These are phyloP conservation scores for Pluvialis apricaria DNA, from an alignment of 2,113 vertebrate genomes.

Conservation along the genomic window DNA sequence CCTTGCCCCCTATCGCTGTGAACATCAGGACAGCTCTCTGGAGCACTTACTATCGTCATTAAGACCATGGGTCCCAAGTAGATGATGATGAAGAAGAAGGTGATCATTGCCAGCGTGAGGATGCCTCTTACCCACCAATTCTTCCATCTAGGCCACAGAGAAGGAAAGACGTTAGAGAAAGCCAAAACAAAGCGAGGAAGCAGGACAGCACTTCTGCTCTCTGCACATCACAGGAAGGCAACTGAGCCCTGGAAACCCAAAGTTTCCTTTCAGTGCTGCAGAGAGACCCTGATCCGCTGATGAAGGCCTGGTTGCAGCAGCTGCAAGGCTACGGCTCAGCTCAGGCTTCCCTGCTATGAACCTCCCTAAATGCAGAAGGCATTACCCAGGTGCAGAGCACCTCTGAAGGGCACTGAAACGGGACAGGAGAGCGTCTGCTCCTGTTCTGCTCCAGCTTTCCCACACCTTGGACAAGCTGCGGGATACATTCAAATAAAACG, in stretches of 20 bases:
- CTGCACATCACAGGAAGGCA: background rate
- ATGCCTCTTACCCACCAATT: constrained; percentile 99
- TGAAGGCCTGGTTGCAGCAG: background rate
- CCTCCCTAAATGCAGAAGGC: background rate
- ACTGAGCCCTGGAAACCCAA: background rate
- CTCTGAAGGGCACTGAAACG: background rate
- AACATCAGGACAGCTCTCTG: background rate
- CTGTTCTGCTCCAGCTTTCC: background rate
- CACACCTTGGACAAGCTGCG: background rate
- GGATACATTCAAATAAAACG: rapidly evolving
- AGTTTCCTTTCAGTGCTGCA: background rate
- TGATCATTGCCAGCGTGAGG: constrained; percentile 96
- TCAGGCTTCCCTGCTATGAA: background rate
- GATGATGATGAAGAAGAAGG: constrained; percentile 99
- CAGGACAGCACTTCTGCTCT: background rate
- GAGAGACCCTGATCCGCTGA: background rate
- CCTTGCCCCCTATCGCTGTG: rapidly evolving
- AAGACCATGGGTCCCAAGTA: constrained; percentile 97
- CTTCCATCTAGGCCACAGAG: constrained; percentile 84
- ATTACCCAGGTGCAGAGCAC: background rate
- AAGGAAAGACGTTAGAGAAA: background rate
- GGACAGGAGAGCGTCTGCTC: background rate
- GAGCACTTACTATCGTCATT: constrained; percentile 92
- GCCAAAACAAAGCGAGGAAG: background rate
- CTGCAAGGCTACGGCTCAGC: background rate